Evolutionary conservation across 2,113 vertebrate genomes (phyloP).

Genomic region (Isurus oxyrinchus): DNA sequence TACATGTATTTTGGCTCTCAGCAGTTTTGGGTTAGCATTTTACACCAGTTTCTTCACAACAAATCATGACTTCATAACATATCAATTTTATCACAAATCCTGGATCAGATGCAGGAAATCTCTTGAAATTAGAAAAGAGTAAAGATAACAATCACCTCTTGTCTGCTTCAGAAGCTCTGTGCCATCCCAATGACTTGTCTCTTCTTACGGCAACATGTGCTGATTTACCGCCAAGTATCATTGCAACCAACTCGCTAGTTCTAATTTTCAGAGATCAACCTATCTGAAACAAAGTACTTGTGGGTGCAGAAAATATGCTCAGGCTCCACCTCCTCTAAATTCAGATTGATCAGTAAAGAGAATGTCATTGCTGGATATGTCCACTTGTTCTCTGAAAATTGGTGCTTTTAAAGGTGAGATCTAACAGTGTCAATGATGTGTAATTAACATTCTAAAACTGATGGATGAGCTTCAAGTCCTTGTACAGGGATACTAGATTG

Average conservation of each 20-base stretch:
- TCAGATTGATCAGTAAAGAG: slow-evolving; percentile 25
- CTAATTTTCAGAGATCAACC: slow-evolving; percentile 8
- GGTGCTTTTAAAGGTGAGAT: slow-evolving; percentile 22
- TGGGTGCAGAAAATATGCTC: neutral
- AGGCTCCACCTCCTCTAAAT: slow-evolving; percentile 2
- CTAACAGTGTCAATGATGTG: neutral
- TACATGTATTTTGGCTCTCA: neutral
- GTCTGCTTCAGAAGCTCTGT: neutral
- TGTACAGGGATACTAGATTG: neutral
- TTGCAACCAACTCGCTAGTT: neutral
- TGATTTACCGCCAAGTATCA: neutral
- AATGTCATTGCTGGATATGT: slow-evolving; percentile 11
- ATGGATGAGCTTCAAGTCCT: neutral
- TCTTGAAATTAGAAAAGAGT: neutral
- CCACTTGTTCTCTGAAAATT: slow-evolving; percentile 15
- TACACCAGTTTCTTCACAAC: neutral
- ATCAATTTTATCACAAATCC: neutral
- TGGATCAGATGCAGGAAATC: neutral
- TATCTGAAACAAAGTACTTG: slow-evolving; percentile 21
- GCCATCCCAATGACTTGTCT: neutral
- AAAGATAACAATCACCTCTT: neutral
- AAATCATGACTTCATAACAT: neutral
- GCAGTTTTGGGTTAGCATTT: neutral
- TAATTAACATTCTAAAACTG: neutral
- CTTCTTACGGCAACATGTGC: neutral